Conservation (phyloP, 64 coral and sea anemone genomes). For the Astreopora myriophthalma region DNA sequence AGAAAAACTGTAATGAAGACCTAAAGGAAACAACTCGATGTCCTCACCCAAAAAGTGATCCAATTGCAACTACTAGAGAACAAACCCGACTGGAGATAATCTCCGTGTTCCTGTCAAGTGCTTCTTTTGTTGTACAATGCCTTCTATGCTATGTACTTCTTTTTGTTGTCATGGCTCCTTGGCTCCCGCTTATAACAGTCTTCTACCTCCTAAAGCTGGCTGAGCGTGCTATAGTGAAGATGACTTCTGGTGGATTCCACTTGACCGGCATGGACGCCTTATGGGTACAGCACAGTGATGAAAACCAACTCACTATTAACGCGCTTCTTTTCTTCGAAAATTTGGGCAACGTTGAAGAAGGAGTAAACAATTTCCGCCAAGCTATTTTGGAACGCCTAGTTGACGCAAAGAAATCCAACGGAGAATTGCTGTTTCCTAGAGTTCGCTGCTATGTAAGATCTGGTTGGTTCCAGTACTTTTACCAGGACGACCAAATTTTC, state of each 20-base stretch:
- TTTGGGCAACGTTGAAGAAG: not conserved
- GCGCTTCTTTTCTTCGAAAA: slow-evolving; percentile 23
- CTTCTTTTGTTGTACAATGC: slow-evolving; percentile 56
- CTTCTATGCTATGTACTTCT: slow-evolving; percentile 21
- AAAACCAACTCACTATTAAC: slow-evolving; percentile 72
- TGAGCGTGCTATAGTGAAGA: slow-evolving; percentile 44
- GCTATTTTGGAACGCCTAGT: slow-evolving; percentile 61
- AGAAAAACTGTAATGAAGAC: not conserved
- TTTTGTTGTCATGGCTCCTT: not conserved
- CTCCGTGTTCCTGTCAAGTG: not conserved
- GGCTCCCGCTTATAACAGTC: slow-evolving; percentile 30
- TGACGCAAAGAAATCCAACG: slow-evolving; percentile 42
- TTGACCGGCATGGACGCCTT: slow-evolving; percentile 79
- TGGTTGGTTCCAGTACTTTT: slow-evolving; percentile 95
- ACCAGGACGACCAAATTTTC: slow-evolving; percentile 78
- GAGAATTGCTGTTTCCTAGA: slow-evolving; percentile 67
- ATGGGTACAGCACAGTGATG: slow-evolving; percentile 64
- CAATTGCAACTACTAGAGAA: not conserved
- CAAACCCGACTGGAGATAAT: not conserved
- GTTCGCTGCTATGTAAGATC: slow-evolving; percentile 43
- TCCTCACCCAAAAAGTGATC: not conserved
- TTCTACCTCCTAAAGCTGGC: slow-evolving; percentile 70
- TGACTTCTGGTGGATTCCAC: not conserved
- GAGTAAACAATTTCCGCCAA: slow-evolving; percentile 44
- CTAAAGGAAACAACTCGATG: not conserved